Conservation (phyloP, 2,888 invertebrate genomes). For the Drosophila kanekoi region DNA sequence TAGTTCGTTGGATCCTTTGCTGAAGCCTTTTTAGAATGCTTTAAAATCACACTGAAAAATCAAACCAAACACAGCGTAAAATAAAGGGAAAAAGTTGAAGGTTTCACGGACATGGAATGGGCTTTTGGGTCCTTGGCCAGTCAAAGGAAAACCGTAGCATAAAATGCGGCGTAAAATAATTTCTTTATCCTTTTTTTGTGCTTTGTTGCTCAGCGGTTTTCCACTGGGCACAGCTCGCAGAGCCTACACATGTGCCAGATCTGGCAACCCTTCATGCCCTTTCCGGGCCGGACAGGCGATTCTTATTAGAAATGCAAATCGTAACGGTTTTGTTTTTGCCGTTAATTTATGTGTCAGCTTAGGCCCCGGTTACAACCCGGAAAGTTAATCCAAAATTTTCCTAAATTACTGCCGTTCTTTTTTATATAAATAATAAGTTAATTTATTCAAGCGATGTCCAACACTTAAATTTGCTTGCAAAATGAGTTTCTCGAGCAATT, state of each 20-base stretch:
- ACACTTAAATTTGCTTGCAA: neutral
- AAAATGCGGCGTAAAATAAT: conserved; percentile 46
- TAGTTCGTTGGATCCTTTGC: conserved; percentile 5
- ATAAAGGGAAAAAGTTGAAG: conserved; percentile 11
- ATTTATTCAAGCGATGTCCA: neutral
- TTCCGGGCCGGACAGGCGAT: conserved; percentile 15
- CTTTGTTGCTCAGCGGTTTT: neutral
- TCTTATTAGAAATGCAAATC: conserved; percentile 63
- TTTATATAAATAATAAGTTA: neutral
- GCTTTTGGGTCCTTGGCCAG: too few species aligned
- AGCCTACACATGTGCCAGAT: conserved; percentile 30
- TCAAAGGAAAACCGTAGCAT: conserved; percentile 27
- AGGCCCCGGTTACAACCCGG: neutral
- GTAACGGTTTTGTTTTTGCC: conserved; percentile 44
- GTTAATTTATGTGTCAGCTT: conserved; percentile 49
- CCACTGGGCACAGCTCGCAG: conserved; percentile 3
- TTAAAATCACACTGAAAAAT: conserved; percentile 35
- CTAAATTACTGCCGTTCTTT: neutral
- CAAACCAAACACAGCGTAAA: conserved; percentile 23
- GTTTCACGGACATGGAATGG: conserved; percentile 5
- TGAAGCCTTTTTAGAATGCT: conserved; percentile 32
- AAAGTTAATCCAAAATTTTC: conserved; percentile 7
- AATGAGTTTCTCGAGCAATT: too few species aligned
- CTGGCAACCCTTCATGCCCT: conserved; percentile 47
- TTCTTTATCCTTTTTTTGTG: conserved; percentile 52